Evolutionary conservation across 1,140 invertebrate genomes (phyloP).

Genomic region (Drosophila novamexicana): DNA sequence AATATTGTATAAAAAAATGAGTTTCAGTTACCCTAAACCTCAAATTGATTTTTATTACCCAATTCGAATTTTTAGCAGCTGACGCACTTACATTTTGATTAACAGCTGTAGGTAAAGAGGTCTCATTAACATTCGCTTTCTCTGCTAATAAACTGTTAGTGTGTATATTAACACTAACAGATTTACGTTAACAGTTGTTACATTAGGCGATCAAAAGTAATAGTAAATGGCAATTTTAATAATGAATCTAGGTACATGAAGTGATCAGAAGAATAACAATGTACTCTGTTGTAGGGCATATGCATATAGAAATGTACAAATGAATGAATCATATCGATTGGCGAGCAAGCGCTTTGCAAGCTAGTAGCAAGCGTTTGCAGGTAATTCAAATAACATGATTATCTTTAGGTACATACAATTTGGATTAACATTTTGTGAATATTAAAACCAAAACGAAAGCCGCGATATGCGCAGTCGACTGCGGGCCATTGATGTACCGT

Average conservation of each 20-base stretch:
- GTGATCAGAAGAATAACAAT: conserved; percentile 7
- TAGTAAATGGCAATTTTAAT: not conserved
- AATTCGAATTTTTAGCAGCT: not conserved
- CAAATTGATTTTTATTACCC: not conserved
- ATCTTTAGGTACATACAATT: conserved; percentile 30
- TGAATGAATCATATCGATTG: conserved; percentile 31
- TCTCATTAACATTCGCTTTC: not conserved
- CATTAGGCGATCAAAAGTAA: not conserved
- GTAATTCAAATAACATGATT: conserved; percentile 28
- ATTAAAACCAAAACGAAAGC: conserved; percentile 43
- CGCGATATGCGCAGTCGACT: conserved; percentile 30
- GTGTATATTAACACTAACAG: not conserved
- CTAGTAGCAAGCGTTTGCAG: conserved; percentile 30
- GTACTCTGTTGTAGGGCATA: conserved; percentile 8
- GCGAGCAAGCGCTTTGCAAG: conserved; percentile 24
- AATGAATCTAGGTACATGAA: conserved; percentile 6
- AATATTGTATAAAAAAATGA: no score
- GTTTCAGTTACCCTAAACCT: no score
- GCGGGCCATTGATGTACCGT: conserved; percentile 46
- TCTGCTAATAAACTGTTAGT: not conserved
- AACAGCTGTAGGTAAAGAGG: not conserved
- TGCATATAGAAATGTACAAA: conserved; percentile 34
- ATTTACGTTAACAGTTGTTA: not conserved
- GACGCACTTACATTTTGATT: not conserved
- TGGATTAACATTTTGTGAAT: conserved; percentile 38